Conservation (phyloP, 2,888 invertebrate species). For the Pasiphila rectangulata region DNA sequence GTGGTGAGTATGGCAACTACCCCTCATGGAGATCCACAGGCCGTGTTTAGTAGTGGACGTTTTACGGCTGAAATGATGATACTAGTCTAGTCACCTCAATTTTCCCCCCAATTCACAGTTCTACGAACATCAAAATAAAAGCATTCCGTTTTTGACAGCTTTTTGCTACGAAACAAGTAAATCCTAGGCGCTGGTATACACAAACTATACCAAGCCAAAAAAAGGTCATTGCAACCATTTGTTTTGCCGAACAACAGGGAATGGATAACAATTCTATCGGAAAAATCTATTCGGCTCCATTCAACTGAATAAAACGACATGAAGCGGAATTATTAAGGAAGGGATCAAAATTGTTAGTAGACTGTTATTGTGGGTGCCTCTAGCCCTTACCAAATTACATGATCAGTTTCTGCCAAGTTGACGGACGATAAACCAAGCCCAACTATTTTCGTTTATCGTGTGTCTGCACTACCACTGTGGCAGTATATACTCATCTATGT, state of each 20-base stretch:
- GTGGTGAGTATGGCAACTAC: too few species aligned
- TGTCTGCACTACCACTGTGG: conserved; percentile 24
- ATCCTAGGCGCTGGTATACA: conserved; percentile 13
- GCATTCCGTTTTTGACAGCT: conserved; percentile 1
- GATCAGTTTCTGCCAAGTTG: conserved; percentile 12
- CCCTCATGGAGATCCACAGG: too few species aligned
- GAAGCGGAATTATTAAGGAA: conserved; percentile 67
- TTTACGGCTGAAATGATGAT: too few species aligned
- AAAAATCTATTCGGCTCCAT: conserved; percentile 68
- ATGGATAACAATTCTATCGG: conserved; percentile 69
- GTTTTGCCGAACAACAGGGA: conserved; percentile 20
- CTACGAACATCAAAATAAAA: neutral
- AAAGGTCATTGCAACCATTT: conserved; percentile 14
- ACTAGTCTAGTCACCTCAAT: too few species aligned
- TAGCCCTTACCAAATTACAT: conserved; percentile 28
- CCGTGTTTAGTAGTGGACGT: too few species aligned
- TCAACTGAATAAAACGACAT: conserved; percentile 72
- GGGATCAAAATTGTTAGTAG: conserved; percentile 45
- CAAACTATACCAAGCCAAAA: conserved; percentile 14
- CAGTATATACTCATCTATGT: too few species aligned
- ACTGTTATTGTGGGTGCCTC: conserved; percentile 44
- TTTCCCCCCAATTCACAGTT: conserved; percentile 51
- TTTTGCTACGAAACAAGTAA: conserved; percentile 3
- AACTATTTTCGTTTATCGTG: neutral
- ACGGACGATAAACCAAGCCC: conserved; percentile 7